phyloP scores from a whole-genome alignment of 2,113 vertebrate species.

The Pangasianodon hypophthalmus region DNA sequence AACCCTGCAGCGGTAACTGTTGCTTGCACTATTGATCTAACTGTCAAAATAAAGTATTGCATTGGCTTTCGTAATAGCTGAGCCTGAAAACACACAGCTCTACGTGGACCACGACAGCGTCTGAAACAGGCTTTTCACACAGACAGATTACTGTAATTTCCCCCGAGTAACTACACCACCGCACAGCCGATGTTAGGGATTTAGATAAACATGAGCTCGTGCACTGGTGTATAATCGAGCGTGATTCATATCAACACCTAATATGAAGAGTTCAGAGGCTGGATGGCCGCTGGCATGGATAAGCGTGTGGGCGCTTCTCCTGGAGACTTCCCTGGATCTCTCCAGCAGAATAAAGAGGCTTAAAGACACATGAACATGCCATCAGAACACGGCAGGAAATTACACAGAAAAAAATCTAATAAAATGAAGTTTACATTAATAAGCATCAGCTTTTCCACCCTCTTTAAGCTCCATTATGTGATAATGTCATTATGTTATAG shows the following conservation, averaged over 20 bases:
- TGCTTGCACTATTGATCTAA: constrained; percentile 36
- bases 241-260: constrained; percentile 37
- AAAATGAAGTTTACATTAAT: neutral
- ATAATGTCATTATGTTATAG: neutral
- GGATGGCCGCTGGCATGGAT: neutral
- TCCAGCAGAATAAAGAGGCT: neutral
- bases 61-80: neutral
- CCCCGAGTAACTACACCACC: neutral
- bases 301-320: neutral
- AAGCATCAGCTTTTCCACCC: neutral
- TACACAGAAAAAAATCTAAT: neutral
- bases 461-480: neutral
- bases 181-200: neutral
- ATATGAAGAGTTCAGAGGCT: neutral
- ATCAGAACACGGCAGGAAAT: too few species aligned
- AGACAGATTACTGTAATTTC: constrained; percentile 17
- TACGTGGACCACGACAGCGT: neutral
- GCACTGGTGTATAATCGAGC: constrained; percentile 33
- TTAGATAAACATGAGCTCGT: constrained; percentile 23
- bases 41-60: constrained; percentile 39
- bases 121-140: neutral
- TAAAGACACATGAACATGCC: neutral
- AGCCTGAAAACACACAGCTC: constrained; percentile 8
- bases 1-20: constrained; percentile 32
- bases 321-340: neutral